Conservation (phyloP, 1,140 invertebrate species). For the Hypsibius dujardini region DNA sequence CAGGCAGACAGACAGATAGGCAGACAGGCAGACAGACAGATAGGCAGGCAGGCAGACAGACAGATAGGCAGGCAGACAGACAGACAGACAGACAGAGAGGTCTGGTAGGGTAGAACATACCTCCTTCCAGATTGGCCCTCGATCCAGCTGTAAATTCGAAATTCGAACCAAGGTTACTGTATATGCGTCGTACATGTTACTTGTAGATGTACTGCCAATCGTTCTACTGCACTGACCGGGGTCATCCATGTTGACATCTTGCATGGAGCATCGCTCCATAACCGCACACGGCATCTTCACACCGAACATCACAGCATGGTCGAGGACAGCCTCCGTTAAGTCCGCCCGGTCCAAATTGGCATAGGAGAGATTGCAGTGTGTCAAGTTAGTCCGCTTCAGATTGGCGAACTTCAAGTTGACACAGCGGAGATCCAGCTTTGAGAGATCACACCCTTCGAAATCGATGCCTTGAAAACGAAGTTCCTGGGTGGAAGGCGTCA, state of each 20-base stretch:
- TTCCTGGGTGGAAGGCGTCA: neutral
- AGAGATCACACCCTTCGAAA: slow-evolving; percentile 1
- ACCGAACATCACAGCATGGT: neutral
- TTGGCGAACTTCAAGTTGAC: neutral
- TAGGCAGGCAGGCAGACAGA: too few relatives aligned
- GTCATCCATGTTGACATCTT: slow-evolving; percentile 9
- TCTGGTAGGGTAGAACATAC: too few relatives aligned
- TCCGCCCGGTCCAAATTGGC: slow-evolving; percentile 4
- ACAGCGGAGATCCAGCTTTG: neutral
- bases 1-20: too few relatives aligned
- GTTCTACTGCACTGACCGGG: too few relatives aligned
- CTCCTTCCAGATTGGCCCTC: too few relatives aligned
- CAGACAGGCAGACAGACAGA: too few relatives aligned
- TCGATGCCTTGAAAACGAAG: neutral
- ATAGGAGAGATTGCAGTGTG: neutral
- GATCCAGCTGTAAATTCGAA: too few relatives aligned
- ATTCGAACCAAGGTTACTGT: too few relatives aligned
- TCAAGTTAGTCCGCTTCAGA: neutral
- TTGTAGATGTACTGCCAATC: too few relatives aligned
- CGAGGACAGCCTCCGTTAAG: neutral
- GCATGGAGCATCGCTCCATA: neutral
- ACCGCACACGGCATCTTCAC: neutral
- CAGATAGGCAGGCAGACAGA: too few relatives aligned
- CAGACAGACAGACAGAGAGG: too few relatives aligned
- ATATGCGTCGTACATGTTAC: too few relatives aligned